phyloP scores from a whole-genome alignment of 2,888 invertebrate genomes.

The Chrysolina americana region DNA sequence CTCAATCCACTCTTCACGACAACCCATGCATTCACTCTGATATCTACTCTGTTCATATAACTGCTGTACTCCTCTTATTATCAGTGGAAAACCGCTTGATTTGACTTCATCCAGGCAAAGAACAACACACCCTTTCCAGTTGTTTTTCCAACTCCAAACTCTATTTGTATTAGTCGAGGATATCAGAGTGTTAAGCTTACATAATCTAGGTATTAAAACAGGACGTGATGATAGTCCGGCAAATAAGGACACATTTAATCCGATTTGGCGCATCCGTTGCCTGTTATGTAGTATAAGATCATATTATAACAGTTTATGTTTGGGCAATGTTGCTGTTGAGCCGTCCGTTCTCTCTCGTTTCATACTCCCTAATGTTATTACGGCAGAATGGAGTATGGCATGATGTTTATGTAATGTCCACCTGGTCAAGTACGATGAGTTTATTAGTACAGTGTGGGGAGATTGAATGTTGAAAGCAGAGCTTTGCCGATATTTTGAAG shows the following conservation, averaged over 20 bases:
- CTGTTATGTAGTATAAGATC: constrained; percentile 24
- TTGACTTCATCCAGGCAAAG: constrained; percentile 3
- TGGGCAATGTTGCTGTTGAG: constrained; percentile 16
- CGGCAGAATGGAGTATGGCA: background rate
- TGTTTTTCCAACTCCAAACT: constrained; percentile 22
- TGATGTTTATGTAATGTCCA: constrained; percentile 20
- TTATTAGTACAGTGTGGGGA: background rate
- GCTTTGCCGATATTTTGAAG: background rate
- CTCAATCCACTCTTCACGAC: no score
- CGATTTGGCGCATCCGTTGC: constrained; percentile 18
- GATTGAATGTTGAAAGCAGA: background rate
- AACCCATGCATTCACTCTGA: no score
- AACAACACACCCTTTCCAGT: constrained; percentile 11
- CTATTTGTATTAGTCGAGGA: constrained; percentile 22
- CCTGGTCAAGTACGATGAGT: constrained; percentile 10
- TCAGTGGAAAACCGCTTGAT: background rate
- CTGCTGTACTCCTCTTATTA: no score
- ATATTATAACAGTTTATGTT: constrained; percentile 29
- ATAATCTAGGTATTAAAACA: constrained; percentile 29
- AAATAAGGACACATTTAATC: constrained; percentile 33
- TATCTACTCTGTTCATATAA: background rate
- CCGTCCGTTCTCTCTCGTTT: background rate
- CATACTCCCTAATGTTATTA: constrained; percentile 14
- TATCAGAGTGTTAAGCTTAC: constrained; percentile 20
- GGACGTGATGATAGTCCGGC: constrained; percentile 31